A percentile compares a stretch with the other conserved stretches of the same genome.
Evolutionary conservation across 2,797 vertebrate species (phyloP).

Genomic region (Acomys russatus): DNA sequence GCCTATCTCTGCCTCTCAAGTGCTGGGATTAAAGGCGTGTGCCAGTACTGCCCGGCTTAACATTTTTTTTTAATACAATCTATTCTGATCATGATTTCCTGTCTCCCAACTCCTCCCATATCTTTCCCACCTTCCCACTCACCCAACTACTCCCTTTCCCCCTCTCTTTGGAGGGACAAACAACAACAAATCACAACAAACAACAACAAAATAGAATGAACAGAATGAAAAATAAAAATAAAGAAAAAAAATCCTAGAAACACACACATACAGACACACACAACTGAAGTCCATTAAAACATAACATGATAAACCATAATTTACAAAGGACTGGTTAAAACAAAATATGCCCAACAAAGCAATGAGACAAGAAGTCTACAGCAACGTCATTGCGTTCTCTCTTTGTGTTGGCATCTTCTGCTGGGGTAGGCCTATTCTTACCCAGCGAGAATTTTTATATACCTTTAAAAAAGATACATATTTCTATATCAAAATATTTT

Average conservation of each 20-base stretch:
- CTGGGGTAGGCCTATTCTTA: background rate
- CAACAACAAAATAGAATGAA: background rate
- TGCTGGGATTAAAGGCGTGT: no score
- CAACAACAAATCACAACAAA: background rate
- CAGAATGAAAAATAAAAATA: background rate
- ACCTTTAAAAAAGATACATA: background rate
- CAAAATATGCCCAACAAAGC: background rate
- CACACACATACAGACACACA: background rate
- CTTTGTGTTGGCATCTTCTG: background rate
- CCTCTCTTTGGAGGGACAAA: background rate
- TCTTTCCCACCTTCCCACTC: background rate
- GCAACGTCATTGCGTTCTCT: background rate
- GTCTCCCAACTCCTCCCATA: background rate
- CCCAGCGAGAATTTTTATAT: background rate
- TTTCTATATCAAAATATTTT: background rate
- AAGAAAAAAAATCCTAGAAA: background rate
- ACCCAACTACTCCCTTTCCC: background rate
- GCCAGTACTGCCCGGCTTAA: no score
- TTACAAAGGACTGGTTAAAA: background rate
- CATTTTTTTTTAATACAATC: background rate
- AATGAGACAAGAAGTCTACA: background rate
- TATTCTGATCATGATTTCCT: background rate
- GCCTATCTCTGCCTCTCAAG: no score
- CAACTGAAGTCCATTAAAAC: background rate
- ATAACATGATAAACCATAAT: background rate